Evolutionary conservation across 2,888 invertebrate species (phyloP).

Genomic region (Microplitis deprimator): DNA sequence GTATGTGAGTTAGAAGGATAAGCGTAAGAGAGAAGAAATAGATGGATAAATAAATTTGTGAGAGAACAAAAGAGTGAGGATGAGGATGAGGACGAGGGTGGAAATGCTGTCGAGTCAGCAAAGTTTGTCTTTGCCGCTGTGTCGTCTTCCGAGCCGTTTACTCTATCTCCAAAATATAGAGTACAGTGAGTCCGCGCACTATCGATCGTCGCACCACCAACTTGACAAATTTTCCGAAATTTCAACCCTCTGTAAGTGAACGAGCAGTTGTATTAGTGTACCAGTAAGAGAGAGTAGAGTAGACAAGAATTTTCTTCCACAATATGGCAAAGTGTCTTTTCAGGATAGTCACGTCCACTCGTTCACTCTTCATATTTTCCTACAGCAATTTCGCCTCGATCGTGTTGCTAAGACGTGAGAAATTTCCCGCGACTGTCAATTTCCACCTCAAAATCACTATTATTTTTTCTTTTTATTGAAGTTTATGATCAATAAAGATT

Average conservation of each 20-base stretch:
- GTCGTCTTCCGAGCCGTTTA: slow-evolving; percentile 18
- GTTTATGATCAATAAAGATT: too few species aligned
- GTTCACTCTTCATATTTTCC: slow-evolving; percentile 31
- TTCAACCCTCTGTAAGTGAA: slow-evolving; percentile 11
- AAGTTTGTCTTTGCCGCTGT: slow-evolving; percentile 17
- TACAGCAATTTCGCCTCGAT: background rate
- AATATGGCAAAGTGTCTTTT: background rate
- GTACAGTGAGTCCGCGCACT: background rate
- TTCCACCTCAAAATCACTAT: background rate
- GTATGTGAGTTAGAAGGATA: slow-evolving; percentile 52
- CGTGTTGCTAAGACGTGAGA: background rate
- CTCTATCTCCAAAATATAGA: background rate
- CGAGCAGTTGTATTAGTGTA: background rate
- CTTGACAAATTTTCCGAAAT: slow-evolving; percentile 32
- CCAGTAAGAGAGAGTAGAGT: background rate
- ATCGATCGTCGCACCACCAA: slow-evolving; percentile 17
- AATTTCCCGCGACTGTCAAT: background rate
- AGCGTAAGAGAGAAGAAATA: slow-evolving; percentile 17
- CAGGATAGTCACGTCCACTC: slow-evolving; percentile 30
- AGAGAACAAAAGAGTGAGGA: background rate
- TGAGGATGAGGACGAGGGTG: background rate
- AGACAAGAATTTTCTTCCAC: background rate
- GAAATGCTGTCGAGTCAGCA: slow-evolving; percentile 20
- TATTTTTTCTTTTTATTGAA: background rate
- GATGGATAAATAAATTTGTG: background rate